phyloP scores from a whole-genome alignment of 2,113 vertebrate genomes.

The Echinops telfairi region DNA sequence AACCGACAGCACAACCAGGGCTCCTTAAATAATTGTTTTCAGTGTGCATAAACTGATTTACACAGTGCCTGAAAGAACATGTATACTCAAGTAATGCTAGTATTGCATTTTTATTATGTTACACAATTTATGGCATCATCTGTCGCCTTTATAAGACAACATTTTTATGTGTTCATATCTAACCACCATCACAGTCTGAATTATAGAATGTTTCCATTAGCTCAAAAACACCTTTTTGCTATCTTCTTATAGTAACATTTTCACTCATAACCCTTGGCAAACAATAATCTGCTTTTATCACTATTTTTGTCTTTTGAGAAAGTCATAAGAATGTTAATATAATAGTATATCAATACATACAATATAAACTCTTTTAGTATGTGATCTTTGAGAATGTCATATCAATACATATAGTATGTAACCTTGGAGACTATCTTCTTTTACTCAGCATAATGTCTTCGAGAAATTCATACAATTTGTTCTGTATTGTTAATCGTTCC shows the following conservation, averaged over 20 bases:
- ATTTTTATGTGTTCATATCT: neutral
- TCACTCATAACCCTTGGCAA: neutral
- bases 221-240: neutral
- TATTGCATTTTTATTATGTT: neutral
- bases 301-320: slow-evolving; percentile 16
- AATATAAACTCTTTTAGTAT: neutral
- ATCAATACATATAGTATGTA: neutral
- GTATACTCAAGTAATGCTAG: neutral
- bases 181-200: neutral
- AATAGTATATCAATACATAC: neutral
- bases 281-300: neutral
- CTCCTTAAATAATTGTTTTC: too few species aligned
- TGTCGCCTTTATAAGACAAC: slow-evolving; percentile 32
- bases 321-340: neutral
- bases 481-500: neutral
- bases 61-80: neutral
- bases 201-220: neutral
- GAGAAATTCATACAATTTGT: neutral
- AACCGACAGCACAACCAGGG: too few species aligned
- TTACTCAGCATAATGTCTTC: slow-evolving; percentile 44
- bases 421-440: neutral
- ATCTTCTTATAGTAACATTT: neutral
- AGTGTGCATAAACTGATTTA: neutral
- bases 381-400: neutral
- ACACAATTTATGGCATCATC: slow-evolving; percentile 8